Base-by-base conservation (phyloP, 2,113 vertebrate genomes). In the Lepisosteus osseus region DNA sequence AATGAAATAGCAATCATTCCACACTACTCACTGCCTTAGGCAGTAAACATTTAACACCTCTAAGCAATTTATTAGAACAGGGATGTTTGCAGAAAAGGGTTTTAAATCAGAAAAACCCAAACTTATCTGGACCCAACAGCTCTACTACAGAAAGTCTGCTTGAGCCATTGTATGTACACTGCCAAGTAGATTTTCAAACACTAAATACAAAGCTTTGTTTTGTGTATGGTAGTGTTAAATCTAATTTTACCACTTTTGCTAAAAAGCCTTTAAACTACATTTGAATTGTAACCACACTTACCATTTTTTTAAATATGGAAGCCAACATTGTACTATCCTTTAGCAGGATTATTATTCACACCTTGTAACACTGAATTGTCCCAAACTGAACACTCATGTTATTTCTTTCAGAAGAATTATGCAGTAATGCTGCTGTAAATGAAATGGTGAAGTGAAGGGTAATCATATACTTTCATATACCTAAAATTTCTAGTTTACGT, bases 1-100 rank as follows among this genome's bases (percentile, higher is more conserved):
- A 40, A 66, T 43, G 43, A 59, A 69, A 83, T 80, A 85, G 75
- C 74, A 76, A 65, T 77, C 81, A 86, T 74, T 81, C 75, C 68
- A 80, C 85, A 79, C 80, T 82, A 82, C 69, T 79, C 72, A 80
- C 76, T 82, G 79, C 72, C 70, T 73, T 17, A 63, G 70, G 69
- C 75, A 81, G 83, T 74, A 59, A 69, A 87, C 82, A 86, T 72
- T 67, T 82, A 85, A 90, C 88, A 90, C 87, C 84, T 90, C 89
- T 87, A 88, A 86, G 88, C 82, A 80, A 81, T 90, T 92, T 90
- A 90, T 91, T 89, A 86, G 86, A 90, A 88, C 88, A 88, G 87
- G 87, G 90, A 91, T 86, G 86, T 88, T 88, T 87, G 86, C 85
- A 88, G 82, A 89, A 72, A 84, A 79, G 67, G 83, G 82, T 66